Evolutionary conservation across 2,113 vertebrate genomes (phyloP), one percentile per base, ranked within the genome.

Genomic region (Varanus komodoensis): DNA sequence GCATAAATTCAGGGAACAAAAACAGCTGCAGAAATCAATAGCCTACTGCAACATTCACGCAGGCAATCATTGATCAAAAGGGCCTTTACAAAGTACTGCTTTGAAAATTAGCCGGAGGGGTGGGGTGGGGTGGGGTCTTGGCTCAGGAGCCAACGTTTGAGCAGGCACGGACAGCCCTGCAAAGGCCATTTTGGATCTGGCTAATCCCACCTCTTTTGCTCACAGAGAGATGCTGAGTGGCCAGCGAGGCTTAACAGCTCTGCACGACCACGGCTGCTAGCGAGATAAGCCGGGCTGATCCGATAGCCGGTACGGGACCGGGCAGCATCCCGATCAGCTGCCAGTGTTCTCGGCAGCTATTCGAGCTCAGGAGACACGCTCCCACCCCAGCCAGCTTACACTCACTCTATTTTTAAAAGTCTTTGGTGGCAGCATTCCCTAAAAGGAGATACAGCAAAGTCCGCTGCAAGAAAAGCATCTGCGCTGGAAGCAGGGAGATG

Each of bases 41-140:
- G 97, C 97, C 97, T 95, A 95, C 98, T 98, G 98, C 98, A 98
- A 99, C 98, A 98, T 98, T 98, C 98, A 98, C 98, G 97, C 97
- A 95, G 97, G 98, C 97, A 93, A 97, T 98, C 98, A 98, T 96
- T 97, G 98, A 98, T 98, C 98, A 98, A 97, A 98, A 97, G 97
- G 97, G 96, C 95, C 94, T 96, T 96, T 96, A 98, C 98, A 97
- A 97, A 98, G 96, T 44, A 97, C 97, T 96, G 98, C 96, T 95
- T 97, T 96, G 97, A 97, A 98, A 98, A 98, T 98, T 96, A 98
- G 98, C 97, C 91, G 92, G 38, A 44, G 38, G 38, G 38, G 38
- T 44, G 38, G 38, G 38, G 38, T 44, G 38, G 38, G 38, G 38
- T 44, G 38, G 38, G 38, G 38, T 44, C 38, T 44, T 75, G 93